These are phyloP conservation scores for Theretra japonica DNA, from an alignment of 2,888 invertebrate species.

Conservation along the genomic window DNA sequence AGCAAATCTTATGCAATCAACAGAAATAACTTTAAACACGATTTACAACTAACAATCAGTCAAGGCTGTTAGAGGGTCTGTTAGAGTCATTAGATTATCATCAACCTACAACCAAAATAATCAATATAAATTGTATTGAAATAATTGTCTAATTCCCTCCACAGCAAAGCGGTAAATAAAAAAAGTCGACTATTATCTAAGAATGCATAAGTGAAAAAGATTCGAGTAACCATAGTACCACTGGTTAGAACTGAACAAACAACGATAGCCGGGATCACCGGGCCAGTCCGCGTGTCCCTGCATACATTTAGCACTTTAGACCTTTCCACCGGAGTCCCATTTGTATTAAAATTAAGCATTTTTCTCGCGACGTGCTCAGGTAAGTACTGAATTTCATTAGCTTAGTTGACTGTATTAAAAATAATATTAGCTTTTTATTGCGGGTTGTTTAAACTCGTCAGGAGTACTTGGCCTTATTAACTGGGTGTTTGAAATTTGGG, in stretches of 20 bases:
- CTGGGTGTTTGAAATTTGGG: too few relatives aligned
- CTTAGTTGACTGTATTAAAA: slow-evolving; percentile 30
- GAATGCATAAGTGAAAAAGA: neutral
- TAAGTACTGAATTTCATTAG: slow-evolving; percentile 34
- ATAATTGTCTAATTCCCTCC: too few relatives aligned
- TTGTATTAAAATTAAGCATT: slow-evolving; percentile 29
- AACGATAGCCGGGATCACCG: slow-evolving; percentile 56
- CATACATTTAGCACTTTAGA: slow-evolving; percentile 57
- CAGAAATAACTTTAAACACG: too few relatives aligned
- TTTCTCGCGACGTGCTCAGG: slow-evolving; percentile 36
- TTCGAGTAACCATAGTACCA: neutral
- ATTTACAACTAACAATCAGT: too few relatives aligned
- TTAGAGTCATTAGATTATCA: too few relatives aligned
- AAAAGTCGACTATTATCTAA: neutral
- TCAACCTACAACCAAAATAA: too few relatives aligned
- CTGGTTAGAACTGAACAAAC: slow-evolving; percentile 56
- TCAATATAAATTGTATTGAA: too few relatives aligned
- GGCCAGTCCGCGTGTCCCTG: slow-evolving; percentile 57
- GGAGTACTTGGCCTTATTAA: neutral
- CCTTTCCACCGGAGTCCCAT: slow-evolving; percentile 33
- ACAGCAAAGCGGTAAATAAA: too few relatives aligned
- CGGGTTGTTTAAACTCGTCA: neutral
- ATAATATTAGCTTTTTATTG: neutral
- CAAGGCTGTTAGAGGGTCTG: too few relatives aligned
- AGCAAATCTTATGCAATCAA: too few relatives aligned